These are phyloP conservation scores for Aricia artaxerxes DNA, from an alignment of 2,888 invertebrate species.

Conservation along the genomic window DNA sequence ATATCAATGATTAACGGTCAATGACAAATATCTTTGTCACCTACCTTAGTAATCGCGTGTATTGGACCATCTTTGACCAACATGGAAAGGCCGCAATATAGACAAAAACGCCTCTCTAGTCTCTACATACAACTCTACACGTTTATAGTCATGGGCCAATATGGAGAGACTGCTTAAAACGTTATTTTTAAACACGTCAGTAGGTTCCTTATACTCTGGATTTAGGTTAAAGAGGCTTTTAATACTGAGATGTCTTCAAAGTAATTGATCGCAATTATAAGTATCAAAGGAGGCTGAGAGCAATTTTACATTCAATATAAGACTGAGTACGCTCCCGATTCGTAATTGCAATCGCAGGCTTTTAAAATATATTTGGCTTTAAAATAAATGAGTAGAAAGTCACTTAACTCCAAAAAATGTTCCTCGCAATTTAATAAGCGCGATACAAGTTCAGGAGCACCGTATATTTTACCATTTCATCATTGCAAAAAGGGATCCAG, in stretches of 20 bases:
- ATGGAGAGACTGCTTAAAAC: neutral
- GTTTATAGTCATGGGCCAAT: neutral
- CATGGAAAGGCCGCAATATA: too few relatives aligned
- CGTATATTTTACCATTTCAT: too few relatives aligned
- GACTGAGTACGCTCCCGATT: neutral
- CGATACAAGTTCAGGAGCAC: too few relatives aligned
- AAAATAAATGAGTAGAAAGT: neutral
- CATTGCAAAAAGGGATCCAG: too few relatives aligned
- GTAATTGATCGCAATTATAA: constrained; percentile 5
- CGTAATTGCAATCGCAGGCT: neutral
- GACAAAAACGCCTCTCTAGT: too few relatives aligned
- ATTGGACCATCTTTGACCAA: too few relatives aligned
- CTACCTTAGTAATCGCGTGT: too few relatives aligned
- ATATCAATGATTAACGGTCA: too few relatives aligned
- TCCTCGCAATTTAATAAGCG: too few relatives aligned
- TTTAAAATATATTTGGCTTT: constrained; percentile 2
- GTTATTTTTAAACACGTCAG: neutral
- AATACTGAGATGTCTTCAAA: neutral
- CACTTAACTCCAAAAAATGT: neutral
- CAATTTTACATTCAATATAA: neutral
- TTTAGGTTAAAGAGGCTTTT: neutral
- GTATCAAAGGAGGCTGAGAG: constrained; percentile 4
- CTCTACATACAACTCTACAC: too few relatives aligned
- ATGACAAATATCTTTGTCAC: too few relatives aligned
- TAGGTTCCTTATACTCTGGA: neutral